Evolutionary conservation across 2,113 vertebrate species (phyloP).

Genomic region (Grammomys surdaster): DNA sequence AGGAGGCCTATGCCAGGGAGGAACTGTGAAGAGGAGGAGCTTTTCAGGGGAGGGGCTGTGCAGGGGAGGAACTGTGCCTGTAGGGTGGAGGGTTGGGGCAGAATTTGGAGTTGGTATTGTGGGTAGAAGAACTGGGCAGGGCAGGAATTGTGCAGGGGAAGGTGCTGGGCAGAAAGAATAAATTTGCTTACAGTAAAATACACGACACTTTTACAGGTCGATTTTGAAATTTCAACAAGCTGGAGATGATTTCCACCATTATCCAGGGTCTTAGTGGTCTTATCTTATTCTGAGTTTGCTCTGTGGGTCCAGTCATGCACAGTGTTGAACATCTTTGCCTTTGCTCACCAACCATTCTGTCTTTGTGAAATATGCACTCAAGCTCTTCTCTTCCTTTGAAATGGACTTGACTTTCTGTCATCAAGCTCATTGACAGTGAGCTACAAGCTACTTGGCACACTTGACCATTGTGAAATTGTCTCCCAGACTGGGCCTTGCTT

Average conservation of each 20-base stretch:
- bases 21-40: background rate
- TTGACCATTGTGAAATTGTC: background rate
- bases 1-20: background rate
- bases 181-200: background rate
- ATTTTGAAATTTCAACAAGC: background rate
- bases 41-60: too few relatives aligned
- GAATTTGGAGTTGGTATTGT: too few relatives aligned
- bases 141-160: background rate
- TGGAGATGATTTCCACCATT: background rate
- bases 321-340: background rate
- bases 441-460: background rate
- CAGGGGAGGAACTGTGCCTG: too few relatives aligned
- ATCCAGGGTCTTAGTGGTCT: background rate
- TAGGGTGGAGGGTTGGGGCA: background rate
- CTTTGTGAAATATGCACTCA: background rate
- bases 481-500: background rate
- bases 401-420: background rate
- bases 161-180: background rate
- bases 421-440: background rate
- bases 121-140: background rate
- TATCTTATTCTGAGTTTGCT: background rate
- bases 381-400: background rate
- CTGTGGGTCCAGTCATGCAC: background rate
- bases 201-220: background rate
- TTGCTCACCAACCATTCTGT: background rate